Evolutionary conservation across 2,888 invertebrate genomes (phyloP).

Genomic region (Dolichomitus sp.): DNA sequence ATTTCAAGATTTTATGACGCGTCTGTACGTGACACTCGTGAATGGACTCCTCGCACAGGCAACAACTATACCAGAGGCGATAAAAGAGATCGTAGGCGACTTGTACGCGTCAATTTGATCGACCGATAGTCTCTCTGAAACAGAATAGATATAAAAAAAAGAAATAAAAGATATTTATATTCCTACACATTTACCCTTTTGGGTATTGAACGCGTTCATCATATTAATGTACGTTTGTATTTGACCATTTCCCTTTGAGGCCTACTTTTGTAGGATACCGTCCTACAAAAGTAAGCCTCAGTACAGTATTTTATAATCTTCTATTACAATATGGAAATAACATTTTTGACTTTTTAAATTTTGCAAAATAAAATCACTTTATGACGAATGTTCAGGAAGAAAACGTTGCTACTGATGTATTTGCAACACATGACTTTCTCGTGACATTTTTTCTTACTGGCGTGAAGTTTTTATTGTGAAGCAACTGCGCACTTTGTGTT

Average conservation of each 20-base stretch:
- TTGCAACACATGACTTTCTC: too few relatives aligned
- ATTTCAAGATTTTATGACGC: constrained; percentile 64
- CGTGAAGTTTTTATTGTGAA: too few relatives aligned
- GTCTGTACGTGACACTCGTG: constrained; percentile 55
- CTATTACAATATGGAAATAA: too few relatives aligned
- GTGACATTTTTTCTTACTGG: too few relatives aligned
- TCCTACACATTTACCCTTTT: constrained; percentile 35
- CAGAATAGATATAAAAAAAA: constrained; percentile 32
- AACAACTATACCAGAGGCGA: constrained; percentile 54
- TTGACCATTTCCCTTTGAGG: background rate
- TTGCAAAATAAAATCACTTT: too few relatives aligned
- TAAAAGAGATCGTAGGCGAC: constrained; percentile 60
- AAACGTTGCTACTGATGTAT: too few relatives aligned
- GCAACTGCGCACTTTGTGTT: too few relatives aligned
- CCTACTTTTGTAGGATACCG: too few relatives aligned
- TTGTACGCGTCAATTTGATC: constrained; percentile 61
- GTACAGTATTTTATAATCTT: too few relatives aligned
- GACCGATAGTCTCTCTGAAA: constrained; percentile 25
- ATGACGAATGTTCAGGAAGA: too few relatives aligned
- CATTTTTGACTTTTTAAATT: too few relatives aligned
- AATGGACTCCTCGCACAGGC: constrained; percentile 23
- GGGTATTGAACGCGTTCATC: constrained; percentile 36
- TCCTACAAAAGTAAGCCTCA: too few relatives aligned
- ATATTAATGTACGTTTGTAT: constrained; percentile 28
- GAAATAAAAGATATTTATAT: constrained; percentile 46